Conservation (phyloP, 2,797 vertebrate genomes). For the Molossus molossus region DNA sequence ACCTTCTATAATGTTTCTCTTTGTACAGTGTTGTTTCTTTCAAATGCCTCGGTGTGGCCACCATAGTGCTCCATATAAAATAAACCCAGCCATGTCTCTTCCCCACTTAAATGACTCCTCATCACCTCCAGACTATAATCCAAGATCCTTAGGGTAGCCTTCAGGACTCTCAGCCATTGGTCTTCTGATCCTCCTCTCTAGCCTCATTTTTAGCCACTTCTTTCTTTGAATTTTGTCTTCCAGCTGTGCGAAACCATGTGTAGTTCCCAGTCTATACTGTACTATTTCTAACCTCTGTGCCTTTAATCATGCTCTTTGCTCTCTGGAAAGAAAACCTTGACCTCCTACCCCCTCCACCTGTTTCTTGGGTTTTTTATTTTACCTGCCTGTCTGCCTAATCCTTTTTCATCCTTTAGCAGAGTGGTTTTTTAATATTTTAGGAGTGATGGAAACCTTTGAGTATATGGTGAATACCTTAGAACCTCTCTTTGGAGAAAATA, state of each 20-base stretch:
- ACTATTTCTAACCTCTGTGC: neutral
- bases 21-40: neutral
- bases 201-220: conserved; percentile 6
- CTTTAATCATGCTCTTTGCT: neutral
- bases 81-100: neutral
- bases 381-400: neutral
- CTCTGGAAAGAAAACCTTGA: neutral
- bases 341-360: neutral
- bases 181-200: neutral
- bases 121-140: neutral
- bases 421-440: conserved; percentile 53
- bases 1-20: neutral
- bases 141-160: neutral
- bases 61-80: neutral
- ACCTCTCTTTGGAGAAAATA: conserved; percentile 32
- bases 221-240: conserved; percentile 4
- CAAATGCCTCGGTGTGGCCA: neutral
- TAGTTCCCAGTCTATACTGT: neutral
- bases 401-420: conserved; percentile 22
- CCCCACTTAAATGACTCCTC: neutral
- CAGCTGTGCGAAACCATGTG: neutral
- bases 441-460: neutral
- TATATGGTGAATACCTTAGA: neutral
- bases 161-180: neutral
- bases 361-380: too few species aligned